Base-by-base conservation (phyloP, 2,888 invertebrate genomes). In the Plebejus argus region DNA sequence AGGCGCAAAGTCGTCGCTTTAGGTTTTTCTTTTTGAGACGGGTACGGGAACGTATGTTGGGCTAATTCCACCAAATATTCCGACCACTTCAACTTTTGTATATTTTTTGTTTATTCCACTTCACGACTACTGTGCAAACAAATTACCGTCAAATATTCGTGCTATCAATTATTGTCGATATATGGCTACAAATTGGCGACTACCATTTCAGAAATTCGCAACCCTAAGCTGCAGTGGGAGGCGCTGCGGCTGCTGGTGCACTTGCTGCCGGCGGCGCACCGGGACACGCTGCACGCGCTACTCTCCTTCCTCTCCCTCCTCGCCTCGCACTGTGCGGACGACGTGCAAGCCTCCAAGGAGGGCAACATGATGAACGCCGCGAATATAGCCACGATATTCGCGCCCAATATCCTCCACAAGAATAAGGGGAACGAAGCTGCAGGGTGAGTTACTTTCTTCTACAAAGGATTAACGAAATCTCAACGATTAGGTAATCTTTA, bases 361-460 rank as follows among this genome's bases (percentile, higher is more conserved):
- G 99, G 99, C 1, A 99, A 99, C 92, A 98, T 97, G 94, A 99
- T 99, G 99, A 98, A 98, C 89, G 96, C 97, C 71, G 97, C 96
- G 77, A 99, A 99, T 89, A 92, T 99, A 80, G 99, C 99, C 0
- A 99, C 98, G 0, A 96, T 99, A 61, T 98, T 99, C 89, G 99
- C 99, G 1, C 99, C 99, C 0, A 99, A 98, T 85, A 97, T 99
- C 84, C 95, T 99, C 77, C 98, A 98, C 85, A 96, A 96, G 85
- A 95, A 96, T 82, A 96, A 96, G 83, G 95, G 96, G 6, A 95
- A 95, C 84, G 93, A 94, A 82, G 83, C 91, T 77, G 94, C 91
- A 56, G 93, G 89, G 92, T 93, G 18, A 72, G 85, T 82, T 1
- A 23, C 6, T 3, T 33, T 28, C 76, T 72, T 18, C 28, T 18